phyloP scores from a whole-genome alignment of 2,888 invertebrate species.

The Aspidiotus destructor region DNA sequence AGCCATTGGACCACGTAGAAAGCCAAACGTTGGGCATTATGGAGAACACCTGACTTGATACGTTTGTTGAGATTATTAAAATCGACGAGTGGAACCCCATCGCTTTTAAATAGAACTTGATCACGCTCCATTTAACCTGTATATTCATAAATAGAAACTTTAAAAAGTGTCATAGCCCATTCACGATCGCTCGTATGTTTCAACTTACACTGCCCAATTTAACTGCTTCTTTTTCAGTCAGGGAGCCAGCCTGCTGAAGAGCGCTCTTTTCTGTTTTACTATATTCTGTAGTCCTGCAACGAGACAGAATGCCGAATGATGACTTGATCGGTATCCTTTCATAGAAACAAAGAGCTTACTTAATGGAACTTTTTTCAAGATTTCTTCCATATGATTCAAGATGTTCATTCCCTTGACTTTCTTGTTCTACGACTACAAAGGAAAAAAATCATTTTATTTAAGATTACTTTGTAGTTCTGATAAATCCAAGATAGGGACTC shows the following conservation, averaged over 20 bases:
- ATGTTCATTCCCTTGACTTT: no score
- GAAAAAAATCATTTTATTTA: no score
- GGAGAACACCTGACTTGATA: constrained; percentile 71
- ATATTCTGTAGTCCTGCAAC: constrained; percentile 49
- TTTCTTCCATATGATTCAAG: no score
- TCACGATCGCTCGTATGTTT: no score
- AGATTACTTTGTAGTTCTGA: neutral
- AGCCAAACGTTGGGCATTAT: constrained; percentile 83
- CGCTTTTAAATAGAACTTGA: constrained; percentile 76
- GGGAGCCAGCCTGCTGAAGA: constrained; percentile 36
- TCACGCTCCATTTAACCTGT: constrained; percentile 77
- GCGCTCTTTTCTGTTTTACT: constrained; percentile 43
- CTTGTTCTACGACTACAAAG: no score
- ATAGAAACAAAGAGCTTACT: no score
- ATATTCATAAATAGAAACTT: constrained; percentile 7
- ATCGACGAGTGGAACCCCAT: constrained; percentile 67
- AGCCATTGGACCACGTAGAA: constrained; percentile 67
- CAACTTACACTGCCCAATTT: constrained; percentile 71
- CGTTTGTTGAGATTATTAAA: constrained; percentile 66
- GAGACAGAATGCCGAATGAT: no score
- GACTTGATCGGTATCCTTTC: no score
- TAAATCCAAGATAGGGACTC: neutral
- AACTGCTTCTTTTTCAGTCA: constrained; percentile 82
- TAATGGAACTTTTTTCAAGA: no score
- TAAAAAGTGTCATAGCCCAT: no score